Evolutionary conservation across 2,797 vertebrate genomes (phyloP).

Genomic region (Amphiprion clarkii): DNA sequence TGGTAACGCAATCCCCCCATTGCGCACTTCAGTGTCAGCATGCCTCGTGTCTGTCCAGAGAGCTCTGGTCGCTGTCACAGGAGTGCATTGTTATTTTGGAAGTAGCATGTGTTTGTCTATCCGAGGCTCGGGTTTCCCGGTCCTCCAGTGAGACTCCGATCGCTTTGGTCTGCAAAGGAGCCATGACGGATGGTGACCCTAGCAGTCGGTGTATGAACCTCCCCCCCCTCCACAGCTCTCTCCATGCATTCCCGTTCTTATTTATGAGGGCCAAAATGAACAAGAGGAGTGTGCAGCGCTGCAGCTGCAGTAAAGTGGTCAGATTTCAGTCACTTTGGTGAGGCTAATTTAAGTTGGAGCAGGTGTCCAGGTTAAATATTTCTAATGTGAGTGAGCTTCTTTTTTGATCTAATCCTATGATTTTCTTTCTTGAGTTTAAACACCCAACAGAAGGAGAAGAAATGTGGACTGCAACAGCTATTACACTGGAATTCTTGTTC

Average conservation of each 20-base stretch:
- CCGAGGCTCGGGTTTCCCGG: conserved; percentile 84
- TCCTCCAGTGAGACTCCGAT: conserved; percentile 54
- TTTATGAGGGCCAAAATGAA: conserved; percentile 75
- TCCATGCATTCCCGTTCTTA: conserved; percentile 73
- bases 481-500: neutral
- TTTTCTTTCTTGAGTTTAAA: conserved; percentile 1
- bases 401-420: neutral
- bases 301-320: conserved; percentile 49
- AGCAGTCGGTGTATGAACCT: conserved; percentile 60
- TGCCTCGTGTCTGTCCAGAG: conserved; percentile 65
- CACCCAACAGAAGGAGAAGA: neutral
- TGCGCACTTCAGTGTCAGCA: conserved; percentile 67
- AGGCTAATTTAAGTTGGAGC: conserved; percentile 60
- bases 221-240: conserved; percentile 13
- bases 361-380: conserved; percentile 54
- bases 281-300: conserved; percentile 60
- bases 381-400: conserved; percentile 6
- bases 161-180: conserved; percentile 64
- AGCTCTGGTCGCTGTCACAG: conserved; percentile 75
- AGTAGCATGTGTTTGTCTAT: conserved; percentile 89
- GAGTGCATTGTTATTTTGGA: conserved; percentile 90
- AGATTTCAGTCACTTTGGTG: conserved; percentile 61
- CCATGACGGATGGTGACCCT: conserved; percentile 76
- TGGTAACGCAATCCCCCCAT: conserved; percentile 79
- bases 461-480: neutral